Evolutionary conservation across 2,797 vertebrate species (phyloP).

Genomic region (Propithecus deckenii): DNA sequence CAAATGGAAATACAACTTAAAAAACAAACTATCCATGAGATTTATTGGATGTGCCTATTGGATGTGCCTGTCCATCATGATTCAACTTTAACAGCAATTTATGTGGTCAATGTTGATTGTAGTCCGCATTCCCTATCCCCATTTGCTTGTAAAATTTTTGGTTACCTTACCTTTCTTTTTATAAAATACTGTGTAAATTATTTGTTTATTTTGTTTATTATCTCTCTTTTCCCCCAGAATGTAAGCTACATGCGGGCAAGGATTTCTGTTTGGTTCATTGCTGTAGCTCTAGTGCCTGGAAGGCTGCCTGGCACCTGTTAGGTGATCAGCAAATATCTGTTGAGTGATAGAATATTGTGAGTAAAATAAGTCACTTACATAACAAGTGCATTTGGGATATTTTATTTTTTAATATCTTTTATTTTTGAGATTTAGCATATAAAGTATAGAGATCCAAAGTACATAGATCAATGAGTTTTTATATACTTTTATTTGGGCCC

Average conservation of each 20-base stretch:
- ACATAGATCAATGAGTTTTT: background rate
- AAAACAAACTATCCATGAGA: background rate
- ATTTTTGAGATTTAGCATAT: background rate
- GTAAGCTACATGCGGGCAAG: background rate
- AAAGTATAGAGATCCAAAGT: background rate
- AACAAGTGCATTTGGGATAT: background rate
- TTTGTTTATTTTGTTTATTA: background rate
- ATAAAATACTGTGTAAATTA: background rate
- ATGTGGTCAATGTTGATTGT: background rate
- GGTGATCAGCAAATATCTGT: background rate
- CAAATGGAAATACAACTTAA: background rate
- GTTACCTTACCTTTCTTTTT: background rate
- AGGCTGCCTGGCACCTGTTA: background rate
- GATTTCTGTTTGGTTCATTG: background rate
- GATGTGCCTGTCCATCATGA: background rate
- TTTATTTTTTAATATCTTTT: background rate
- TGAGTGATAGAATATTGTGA: background rate
- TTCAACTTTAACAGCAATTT: background rate
- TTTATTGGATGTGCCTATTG: background rate
- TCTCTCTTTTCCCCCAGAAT: background rate
- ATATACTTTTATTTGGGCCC: too few relatives aligned
- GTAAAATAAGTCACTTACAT: background rate
- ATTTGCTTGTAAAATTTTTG: background rate
- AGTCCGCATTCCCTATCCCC: background rate
- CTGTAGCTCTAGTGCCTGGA: background rate